Evolutionary conservation across 1,140 invertebrate species (phyloP).

Genomic region (Drosophila ambigua): DNA sequence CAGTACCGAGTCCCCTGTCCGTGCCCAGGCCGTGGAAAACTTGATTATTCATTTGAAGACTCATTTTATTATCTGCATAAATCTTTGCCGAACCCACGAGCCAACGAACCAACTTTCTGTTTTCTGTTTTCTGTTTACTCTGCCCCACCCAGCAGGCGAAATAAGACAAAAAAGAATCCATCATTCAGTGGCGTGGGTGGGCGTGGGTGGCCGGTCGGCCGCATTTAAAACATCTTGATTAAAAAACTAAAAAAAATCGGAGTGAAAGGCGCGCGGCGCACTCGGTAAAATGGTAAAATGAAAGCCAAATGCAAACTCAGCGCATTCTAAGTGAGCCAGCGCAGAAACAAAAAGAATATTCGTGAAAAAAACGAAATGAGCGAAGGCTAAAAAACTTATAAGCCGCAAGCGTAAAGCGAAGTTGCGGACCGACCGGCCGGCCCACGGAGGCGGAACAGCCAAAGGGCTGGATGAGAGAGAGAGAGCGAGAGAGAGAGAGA

Average conservation of each 20-base stretch:
- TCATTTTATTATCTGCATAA: conserved; percentile 82
- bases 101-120: conserved; percentile 36
- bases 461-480: conserved; percentile 1
- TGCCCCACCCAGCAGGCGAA: conserved; percentile 9
- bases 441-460: conserved; percentile 21
- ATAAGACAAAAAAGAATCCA: conserved; percentile 58
- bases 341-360: conserved; percentile 57
- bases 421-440: conserved; percentile 21
- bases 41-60: conserved; percentile 79
- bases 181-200: conserved; percentile 71
- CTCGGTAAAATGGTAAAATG: conserved; percentile 62
- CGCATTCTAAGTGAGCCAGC: conserved; percentile 67
- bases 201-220: conserved; percentile 39
- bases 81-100: conserved; percentile 62
- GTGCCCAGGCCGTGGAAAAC: conserved; percentile 38
- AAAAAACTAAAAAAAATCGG: conserved; percentile 68
- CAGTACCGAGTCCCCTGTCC: too few species aligned
- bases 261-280: conserved; percentile 24
- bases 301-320: conserved; percentile 79
- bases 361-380: conserved; percentile 30
- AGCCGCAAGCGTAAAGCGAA: conserved; percentile 73
- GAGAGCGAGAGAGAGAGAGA: too few species aligned
- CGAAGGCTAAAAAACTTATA: conserved; percentile 67
- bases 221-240: conserved; percentile 81
- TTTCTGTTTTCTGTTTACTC: conserved; percentile 66